Evolutionary conservation across 2,888 invertebrate genomes (phyloP).

Genomic region (Conistra vaccinii): DNA sequence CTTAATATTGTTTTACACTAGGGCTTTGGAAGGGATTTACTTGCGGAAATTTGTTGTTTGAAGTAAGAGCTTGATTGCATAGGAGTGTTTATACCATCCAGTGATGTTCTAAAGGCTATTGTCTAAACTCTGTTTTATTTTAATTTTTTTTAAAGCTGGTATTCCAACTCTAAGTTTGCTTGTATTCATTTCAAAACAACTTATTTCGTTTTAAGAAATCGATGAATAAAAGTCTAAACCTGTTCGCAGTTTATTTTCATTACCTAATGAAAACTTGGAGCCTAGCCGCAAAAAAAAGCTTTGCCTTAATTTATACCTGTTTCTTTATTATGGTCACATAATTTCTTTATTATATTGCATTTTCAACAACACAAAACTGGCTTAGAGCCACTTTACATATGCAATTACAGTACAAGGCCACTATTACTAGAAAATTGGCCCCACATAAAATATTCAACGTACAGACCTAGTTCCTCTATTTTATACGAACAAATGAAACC

Average conservation of each 20-base stretch:
- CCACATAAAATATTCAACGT: slow-evolving; percentile 21
- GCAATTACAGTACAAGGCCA: slow-evolving; percentile 26
- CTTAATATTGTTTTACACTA: slow-evolving; percentile 42
- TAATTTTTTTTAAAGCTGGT: too few species aligned
- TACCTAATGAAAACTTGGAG: not conserved
- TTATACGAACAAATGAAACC: slow-evolving; percentile 3
- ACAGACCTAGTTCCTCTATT: slow-evolving; percentile 17
- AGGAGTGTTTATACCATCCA: not conserved
- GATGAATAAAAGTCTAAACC: not conserved
- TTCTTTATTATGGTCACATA: slow-evolving; percentile 12
- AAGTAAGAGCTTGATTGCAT: not conserved
- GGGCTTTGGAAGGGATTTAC: slow-evolving; percentile 22
- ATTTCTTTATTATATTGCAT: slow-evolving; percentile 39
- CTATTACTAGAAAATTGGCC: slow-evolving; percentile 16
- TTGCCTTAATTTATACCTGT: slow-evolving; percentile 3
- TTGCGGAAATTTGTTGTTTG: slow-evolving; percentile 17
- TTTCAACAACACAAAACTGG: not conserved
- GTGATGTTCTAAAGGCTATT: not conserved
- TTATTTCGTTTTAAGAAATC: not conserved
- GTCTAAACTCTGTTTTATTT: not conserved
- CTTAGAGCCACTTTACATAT: slow-evolving; percentile 11
- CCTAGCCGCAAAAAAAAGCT: not conserved
- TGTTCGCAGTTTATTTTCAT: not conserved
- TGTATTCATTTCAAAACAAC: not conserved
- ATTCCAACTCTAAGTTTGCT: too few species aligned